phyloP scores from a whole-genome alignment of 2,888 invertebrate genomes.

The Pardosa pseudoannulata region DNA sequence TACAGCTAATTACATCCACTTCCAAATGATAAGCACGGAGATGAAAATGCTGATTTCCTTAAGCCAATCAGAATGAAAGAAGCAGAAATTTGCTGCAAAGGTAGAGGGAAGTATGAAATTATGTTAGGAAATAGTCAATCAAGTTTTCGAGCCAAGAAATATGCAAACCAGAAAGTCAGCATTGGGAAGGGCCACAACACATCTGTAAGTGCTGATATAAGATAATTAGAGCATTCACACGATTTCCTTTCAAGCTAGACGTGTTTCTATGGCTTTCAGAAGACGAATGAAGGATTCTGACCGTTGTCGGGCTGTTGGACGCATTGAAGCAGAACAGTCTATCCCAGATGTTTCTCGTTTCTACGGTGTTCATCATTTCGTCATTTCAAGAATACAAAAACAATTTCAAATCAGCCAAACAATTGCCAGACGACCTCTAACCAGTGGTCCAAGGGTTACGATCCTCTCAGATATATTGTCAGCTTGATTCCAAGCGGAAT shows the following conservation, averaged over 20 bases:
- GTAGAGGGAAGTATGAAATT: conserved; percentile 24
- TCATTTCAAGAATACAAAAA: conserved; percentile 5
- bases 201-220: conserved; percentile 15
- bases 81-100: conserved; percentile 13
- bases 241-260: conserved; percentile 6
- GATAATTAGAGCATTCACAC: conserved; percentile 3
- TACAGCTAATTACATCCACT: too few relatives aligned
- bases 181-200: conserved; percentile 7
- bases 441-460: conserved; percentile 3
- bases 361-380: conserved; percentile 10
- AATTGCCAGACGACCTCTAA: not conserved
- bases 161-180: not conserved
- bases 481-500: conserved; percentile 2
- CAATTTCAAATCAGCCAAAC: conserved; percentile 5
- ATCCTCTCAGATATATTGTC: conserved; percentile 8
- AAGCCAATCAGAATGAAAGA: conserved; percentile 12
- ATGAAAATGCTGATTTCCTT: not conserved
- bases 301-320: not conserved
- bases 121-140: conserved; percentile 22
- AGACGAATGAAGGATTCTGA: conserved; percentile 23
- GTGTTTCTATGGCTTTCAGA: conserved; percentile 25
- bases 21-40: conserved; percentile 19
- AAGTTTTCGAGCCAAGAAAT: conserved; percentile 5
- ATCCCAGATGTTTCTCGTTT: conserved; percentile 18
- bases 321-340: conserved; percentile 17